A percentile compares a stretch with the other conserved stretches of the same genome.
These are phyloP conservation scores for Gymnogyps californianus DNA, from an alignment of 2,113 vertebrate species.

Conservation along the genomic window DNA sequence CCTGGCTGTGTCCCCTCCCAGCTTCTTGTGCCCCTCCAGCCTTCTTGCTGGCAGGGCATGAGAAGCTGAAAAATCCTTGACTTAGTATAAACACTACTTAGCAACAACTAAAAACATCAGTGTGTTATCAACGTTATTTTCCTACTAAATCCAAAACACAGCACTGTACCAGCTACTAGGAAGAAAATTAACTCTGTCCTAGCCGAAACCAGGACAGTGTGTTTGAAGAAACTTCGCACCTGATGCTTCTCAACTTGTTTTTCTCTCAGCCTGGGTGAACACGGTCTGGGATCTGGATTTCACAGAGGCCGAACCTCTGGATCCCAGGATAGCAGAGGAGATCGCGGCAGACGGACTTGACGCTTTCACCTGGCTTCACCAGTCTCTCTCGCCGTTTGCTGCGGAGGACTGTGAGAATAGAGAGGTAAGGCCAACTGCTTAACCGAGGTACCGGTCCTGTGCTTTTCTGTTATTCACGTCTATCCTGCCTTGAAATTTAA, in stretches of 20 bases:
- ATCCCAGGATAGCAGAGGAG: slow-evolving; percentile 65
- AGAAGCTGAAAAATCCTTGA: too few species aligned
- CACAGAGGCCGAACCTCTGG: slow-evolving; percentile 79
- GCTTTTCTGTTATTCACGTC: neutral
- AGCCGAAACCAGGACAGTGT: too few species aligned
- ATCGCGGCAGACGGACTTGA: slow-evolving; percentile 60
- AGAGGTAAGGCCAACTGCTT: slow-evolving; percentile 20
- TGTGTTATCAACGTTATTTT: too few species aligned
- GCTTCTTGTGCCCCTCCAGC: too few species aligned
- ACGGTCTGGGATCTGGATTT: slow-evolving; percentile 88
- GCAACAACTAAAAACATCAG: too few species aligned
- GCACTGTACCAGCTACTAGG: too few species aligned
- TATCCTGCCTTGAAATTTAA: rapidly evolving
- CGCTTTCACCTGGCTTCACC: slow-evolving; percentile 74
- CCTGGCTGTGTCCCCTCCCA: too few species aligned
- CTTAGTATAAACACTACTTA: too few species aligned
- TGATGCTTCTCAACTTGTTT: neutral
- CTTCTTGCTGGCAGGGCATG: too few species aligned
- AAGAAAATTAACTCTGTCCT: too few species aligned
- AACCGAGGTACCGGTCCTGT: rapidly evolving
- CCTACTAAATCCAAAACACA: too few species aligned
- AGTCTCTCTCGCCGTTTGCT: slow-evolving; percentile 64
- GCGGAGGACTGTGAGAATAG: neutral
- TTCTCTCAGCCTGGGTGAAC: slow-evolving; percentile 83
- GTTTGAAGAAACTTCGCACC: too few species aligned